Percentiles rank a stretch among this genome's conserved stretches.
Conservation (phyloP, 1,140 invertebrate genomes). For the Drosophila biarmipes region DNA sequence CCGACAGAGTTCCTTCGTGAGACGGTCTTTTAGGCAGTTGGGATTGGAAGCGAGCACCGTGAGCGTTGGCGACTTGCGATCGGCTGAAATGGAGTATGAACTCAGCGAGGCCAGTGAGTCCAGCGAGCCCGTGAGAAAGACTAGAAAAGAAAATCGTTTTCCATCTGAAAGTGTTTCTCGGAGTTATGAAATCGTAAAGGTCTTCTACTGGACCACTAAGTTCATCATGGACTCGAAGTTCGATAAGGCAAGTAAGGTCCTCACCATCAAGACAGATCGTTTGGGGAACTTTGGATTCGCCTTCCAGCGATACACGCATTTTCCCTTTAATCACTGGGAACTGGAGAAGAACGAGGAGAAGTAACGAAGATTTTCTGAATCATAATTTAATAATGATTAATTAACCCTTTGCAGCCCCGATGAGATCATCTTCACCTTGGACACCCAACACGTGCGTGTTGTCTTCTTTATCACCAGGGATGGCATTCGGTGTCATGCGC, state of each 20-base stretch:
- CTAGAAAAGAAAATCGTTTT: neutral
- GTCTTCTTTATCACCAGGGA: constrained; percentile 43
- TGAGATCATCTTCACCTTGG: constrained; percentile 74
- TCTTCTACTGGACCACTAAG: constrained; percentile 70
- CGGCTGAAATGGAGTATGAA: neutral
- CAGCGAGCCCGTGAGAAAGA: neutral
- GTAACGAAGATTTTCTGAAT: constrained; percentile 36
- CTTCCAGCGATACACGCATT: constrained; percentile 64
- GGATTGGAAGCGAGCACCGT: neutral
- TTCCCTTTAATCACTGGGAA: constrained; percentile 68
- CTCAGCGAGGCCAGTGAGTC: neutral
- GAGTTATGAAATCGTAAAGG: neutral
- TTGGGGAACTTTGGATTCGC: constrained; percentile 73
- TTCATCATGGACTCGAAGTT: constrained; percentile 45
- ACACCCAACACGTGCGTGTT: constrained; percentile 61
- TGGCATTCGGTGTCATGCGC: constrained; percentile 68
- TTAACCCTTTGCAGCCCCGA: constrained; percentile 23
- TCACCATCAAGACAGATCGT: constrained; percentile 70
- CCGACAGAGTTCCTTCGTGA: neutral
- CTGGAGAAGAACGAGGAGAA: constrained; percentile 51
- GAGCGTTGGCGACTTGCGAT: neutral
- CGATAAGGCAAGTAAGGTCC: constrained; percentile 14
- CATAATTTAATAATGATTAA: neutral
- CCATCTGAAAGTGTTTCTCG: neutral
- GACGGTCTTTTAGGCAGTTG: neutral